These are phyloP conservation scores for Molorchus minor DNA, from an alignment of 2,888 invertebrate genomes.

Conservation along the genomic window DNA sequence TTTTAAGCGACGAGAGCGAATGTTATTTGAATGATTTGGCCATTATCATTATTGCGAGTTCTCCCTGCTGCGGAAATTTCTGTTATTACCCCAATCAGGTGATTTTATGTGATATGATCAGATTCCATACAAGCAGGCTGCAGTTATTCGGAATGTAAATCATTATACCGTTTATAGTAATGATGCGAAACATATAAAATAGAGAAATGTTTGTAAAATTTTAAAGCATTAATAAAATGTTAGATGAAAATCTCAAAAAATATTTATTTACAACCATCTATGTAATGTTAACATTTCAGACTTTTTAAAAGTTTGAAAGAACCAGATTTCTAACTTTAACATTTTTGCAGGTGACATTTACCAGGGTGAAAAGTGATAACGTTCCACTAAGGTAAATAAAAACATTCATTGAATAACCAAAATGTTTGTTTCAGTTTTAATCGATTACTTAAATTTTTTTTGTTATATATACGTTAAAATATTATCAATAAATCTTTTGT, in stretches of 20 bases:
- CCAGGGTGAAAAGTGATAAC: background rate
- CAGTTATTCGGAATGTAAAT: too few species aligned
- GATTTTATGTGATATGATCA: background rate
- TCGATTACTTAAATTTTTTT: too few species aligned
- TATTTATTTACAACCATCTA: background rate
- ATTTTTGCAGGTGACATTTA: too few species aligned
- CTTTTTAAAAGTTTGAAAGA: background rate
- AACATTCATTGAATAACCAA: background rate
- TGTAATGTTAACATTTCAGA: background rate
- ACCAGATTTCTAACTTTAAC: background rate
- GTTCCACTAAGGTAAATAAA: background rate
- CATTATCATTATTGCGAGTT: background rate
- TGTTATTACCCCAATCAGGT: background rate
- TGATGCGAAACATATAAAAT: background rate
- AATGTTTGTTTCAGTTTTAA: background rate
- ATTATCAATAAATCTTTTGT: too few species aligned
- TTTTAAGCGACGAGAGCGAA: background rate
- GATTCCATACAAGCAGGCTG: background rate
- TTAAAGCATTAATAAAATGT: background rate
- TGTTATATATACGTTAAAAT: too few species aligned
- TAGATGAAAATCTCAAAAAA: background rate
- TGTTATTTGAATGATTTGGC: background rate
- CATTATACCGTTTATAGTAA: background rate
- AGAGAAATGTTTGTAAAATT: background rate
- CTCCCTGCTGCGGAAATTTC: background rate